These are phyloP conservation scores for Pseudococcus longispinus DNA, from an alignment of 2,888 invertebrate genomes.

Conservation along the genomic window DNA sequence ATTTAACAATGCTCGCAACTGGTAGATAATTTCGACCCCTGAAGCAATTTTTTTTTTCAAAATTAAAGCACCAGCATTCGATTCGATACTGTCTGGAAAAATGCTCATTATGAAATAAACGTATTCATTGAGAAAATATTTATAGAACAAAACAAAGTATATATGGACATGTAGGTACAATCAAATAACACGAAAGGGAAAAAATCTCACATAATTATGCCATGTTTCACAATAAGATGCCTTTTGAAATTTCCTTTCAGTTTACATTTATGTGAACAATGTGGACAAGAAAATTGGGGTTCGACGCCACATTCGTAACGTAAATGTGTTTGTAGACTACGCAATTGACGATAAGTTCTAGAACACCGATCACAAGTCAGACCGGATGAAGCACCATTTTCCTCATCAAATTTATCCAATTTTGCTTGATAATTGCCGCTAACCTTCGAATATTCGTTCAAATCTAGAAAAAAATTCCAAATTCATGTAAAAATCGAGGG, in stretches of 20 bases:
- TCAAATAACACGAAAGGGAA: too few relatives aligned
- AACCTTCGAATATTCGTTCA: not conserved
- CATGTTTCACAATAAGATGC: conserved; percentile 58
- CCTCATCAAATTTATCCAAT: too few relatives aligned
- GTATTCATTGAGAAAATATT: too few relatives aligned
- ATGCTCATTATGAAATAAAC: too few relatives aligned
- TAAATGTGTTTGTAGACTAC: conserved; percentile 60
- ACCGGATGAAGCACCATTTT: not conserved
- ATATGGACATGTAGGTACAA: not conserved
- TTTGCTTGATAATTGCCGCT: not conserved
- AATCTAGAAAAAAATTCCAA: not conserved
- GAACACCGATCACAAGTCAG: not conserved
- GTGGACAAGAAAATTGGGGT: conserved; percentile 60
- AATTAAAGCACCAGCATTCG: not conserved
- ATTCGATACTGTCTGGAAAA: too few relatives aligned
- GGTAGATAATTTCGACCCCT: not conserved
- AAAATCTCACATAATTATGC: conserved; percentile 57
- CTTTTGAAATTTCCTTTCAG: conserved; percentile 59
- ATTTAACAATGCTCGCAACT: not conserved
- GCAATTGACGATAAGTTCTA: not conserved
- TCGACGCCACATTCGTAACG: conserved; percentile 61
- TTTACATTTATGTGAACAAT: conserved; percentile 60
- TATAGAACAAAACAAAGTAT: too few relatives aligned
- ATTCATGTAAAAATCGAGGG: not conserved
- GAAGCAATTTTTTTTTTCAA: not conserved